These are phyloP conservation scores for Mylabris phalerata DNA, from an alignment of 1,140 invertebrate genomes.

Conservation along the genomic window DNA sequence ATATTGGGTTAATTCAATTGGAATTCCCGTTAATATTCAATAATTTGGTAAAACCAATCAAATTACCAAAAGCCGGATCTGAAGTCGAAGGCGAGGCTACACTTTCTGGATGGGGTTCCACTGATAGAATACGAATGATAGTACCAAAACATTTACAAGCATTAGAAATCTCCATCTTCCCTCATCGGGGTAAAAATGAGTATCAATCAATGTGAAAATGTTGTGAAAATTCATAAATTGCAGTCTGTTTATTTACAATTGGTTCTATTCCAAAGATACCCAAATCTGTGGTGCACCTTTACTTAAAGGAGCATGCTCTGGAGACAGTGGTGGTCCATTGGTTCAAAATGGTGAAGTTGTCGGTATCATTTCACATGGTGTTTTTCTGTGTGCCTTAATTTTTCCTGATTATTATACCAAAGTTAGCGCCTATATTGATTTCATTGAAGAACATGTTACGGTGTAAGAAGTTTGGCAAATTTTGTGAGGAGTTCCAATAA, in stretches of 20 bases:
- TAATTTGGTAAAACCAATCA: conserved; percentile 46
- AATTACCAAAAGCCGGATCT: conserved; percentile 37
- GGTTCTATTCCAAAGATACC: no score
- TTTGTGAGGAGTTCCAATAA: no score
- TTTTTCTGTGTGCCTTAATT: no score
- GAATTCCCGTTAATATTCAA: conserved; percentile 46
- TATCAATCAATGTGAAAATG: not conserved
- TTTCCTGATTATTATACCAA: no score
- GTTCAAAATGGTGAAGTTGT: no score
- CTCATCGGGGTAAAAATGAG: not conserved
- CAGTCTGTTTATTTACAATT: no score
- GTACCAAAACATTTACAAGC: conserved; percentile 40
- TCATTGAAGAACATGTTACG: no score
- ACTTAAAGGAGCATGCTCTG: conserved; percentile 53
- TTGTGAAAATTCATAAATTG: not conserved
- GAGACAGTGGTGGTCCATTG: conserved; percentile 20
- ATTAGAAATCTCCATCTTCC: conserved; percentile 7
- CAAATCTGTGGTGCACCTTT: not conserved
- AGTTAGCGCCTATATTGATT: no score
- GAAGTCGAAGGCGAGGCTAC: conserved; percentile 20
- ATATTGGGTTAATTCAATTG: no score
- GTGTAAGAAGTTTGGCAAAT: no score
- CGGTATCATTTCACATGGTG: no score
- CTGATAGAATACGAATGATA: conserved; percentile 6
- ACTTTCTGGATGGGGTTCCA: conserved; percentile 44